Evolutionary conservation across 1,140 invertebrate species (phyloP), one percentile per base, ranked within the genome.

Genomic region (Marisa cornuarietis): DNA sequence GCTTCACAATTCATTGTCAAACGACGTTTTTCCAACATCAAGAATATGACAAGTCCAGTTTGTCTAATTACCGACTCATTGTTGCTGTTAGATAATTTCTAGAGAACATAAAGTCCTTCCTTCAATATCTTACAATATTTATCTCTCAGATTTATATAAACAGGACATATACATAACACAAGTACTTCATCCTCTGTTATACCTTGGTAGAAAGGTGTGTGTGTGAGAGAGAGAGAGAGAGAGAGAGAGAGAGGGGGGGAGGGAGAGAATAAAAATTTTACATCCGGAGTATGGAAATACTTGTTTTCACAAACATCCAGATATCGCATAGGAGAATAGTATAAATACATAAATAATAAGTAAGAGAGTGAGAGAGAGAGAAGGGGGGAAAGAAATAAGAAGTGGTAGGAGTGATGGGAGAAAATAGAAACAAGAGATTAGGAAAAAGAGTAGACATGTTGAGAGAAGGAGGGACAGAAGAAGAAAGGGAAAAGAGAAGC

Each of bases 151-250:
- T 42, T 2, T 42, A 6, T 42, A 42, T 42, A 42, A 42, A 42
- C 31, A 42, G 6, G 0, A 42, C 31, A 42, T 42, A 42, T 42
- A 42, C 1, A 42, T 42, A 42, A 0, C 31, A 42, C 31, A 0
- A 4, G 31, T 42, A 42, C 6, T 42, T 42, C 1, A 42, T 6
- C 31, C 6, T 42, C 31, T 42, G 31, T 42, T 6, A 42, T 42
- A 42, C 31, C 0, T 42, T 42, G 31, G 31, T 5, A 11, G 8
- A 71, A n/a, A 11, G 31, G 13, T 16, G 6, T n/a, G n/a, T n/a
- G n/a, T n/a, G n/a, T n/a, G 69, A 71, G 69, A 49, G 61, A 76
- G 61, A 76, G 26, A 26, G 62, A 66, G 61, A 42, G 54, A 66
- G 58, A 65, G 69, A 71, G 69, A 49, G 61, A 76, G 61, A 76